Evolutionary conservation across 2,113 vertebrate species (phyloP), one percentile per base, ranked within the genome.

Genomic region (Cheilinus undulatus): DNA sequence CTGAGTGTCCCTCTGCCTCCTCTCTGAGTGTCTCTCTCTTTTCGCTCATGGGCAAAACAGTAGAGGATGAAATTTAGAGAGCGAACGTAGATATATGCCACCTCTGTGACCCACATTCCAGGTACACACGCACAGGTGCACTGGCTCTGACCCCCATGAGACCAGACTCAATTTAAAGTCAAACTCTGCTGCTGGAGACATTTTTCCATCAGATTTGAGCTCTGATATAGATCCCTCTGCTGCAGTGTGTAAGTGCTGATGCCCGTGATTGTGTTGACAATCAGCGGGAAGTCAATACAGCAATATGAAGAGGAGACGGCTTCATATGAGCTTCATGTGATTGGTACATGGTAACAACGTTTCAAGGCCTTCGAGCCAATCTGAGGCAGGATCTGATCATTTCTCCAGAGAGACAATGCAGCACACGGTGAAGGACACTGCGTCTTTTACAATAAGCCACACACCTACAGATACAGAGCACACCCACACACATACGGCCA

Each of bases 341-440:
- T 19, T 17, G 58, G 58, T 38, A 36, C 9, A 67, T 56, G 60
- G 76, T 63, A 61, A 71, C 17, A 0, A 8, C 24, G 2, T 66
- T 71, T 63, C 71, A 14, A 17, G 57, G 65, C 53, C 67, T 80
- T n/a, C 14, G 19, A 85, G 68, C 82, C 75, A 87, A 73, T 84
- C 66, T 61, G 42, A 75, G 64, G 40, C 67, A 36, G 24, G 57
- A 72, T 60, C 61, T 40, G 61, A 30, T 43, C 32, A 2, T 58
- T 57, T 78, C 85, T 82, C 86, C 40, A 69, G 76, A 87, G 85
- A 71, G 53, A n/a, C 10, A 12, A 46, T 56, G 73, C 76, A 53
- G 69, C 48, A 59, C 49, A 60, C 53, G 27, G 52, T 76, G 82
- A 91, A 90, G 86, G 90, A 90, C 86, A 75, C 69, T 0, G 52